Evolutionary conservation across 2,797 vertebrate species (phyloP).

Genomic region (Phaenicophaeus curvirostris): DNA sequence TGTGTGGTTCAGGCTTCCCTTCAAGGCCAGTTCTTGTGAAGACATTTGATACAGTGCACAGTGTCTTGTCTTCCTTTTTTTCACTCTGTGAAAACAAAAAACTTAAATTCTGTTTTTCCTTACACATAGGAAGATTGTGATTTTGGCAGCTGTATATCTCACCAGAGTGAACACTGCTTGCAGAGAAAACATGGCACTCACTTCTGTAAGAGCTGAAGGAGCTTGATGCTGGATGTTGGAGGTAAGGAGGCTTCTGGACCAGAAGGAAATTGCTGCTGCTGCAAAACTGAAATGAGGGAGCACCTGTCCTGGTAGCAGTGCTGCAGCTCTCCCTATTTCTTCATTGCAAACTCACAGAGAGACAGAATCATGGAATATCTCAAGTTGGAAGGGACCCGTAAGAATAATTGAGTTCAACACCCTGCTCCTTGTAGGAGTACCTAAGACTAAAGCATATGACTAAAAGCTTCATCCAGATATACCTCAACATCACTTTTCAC

Average conservation of each 20-base stretch:
- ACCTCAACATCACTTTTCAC: not conserved
- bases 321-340: not conserved
- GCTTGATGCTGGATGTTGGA: not conserved
- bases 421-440: too few species aligned
- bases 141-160: accelerated
- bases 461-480: too few species aligned
- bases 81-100: too few species aligned
- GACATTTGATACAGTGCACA: not conserved
- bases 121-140: not conserved
- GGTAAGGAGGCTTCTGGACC: not conserved
- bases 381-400: too few species aligned
- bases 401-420: too few species aligned
- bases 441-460: too few species aligned
- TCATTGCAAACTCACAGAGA: not conserved
- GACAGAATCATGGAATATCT: too few species aligned
- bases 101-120: not conserved
- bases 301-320: not conserved
- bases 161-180: not conserved
- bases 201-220: not conserved
- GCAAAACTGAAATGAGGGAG: not conserved
- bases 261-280: not conserved
- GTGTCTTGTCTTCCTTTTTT: not conserved
- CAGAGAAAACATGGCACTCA: not conserved
- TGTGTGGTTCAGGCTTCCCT: not conserved
- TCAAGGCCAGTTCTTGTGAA: not conserved